Evolutionary conservation across 2,113 vertebrate genomes (phyloP).

Genomic region (Puffinus mauretanicus): DNA sequence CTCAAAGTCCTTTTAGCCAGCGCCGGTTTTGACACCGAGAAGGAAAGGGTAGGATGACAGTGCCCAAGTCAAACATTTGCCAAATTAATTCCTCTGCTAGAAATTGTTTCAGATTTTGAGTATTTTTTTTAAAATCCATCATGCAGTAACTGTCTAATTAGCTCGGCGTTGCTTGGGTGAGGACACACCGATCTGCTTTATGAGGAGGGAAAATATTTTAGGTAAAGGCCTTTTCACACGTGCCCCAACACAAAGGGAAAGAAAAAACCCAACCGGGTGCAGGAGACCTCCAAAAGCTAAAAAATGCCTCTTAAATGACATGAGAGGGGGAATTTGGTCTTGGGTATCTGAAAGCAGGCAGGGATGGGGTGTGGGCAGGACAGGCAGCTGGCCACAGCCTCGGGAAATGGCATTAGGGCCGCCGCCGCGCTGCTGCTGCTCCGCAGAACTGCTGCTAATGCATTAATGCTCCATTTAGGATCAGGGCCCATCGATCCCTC

Average conservation of each 20-base stretch:
- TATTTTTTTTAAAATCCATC: neutral
- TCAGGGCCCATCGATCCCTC: neutral
- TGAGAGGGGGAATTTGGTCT: neutral
- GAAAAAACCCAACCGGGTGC: fast-evolving
- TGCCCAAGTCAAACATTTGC: conserved; percentile 52
- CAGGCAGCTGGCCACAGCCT: neutral
- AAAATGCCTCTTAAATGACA: neutral
- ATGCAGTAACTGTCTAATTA: conserved; percentile 53
- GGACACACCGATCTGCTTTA: conserved; percentile 51
- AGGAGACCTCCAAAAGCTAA: neutral
- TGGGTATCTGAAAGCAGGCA: too few relatives aligned
- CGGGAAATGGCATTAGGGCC: neutral
- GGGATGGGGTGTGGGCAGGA: neutral
- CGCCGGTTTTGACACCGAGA: neutral
- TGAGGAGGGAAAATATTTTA: neutral
- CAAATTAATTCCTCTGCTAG: conserved; percentile 59
- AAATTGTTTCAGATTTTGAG: conserved; percentile 42
- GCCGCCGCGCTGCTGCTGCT: neutral
- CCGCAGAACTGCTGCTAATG: neutral
- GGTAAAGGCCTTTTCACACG: neutral
- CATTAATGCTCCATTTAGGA: conserved; percentile 18
- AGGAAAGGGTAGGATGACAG: neutral
- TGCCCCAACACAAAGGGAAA: neutral
- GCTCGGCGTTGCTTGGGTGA: neutral
- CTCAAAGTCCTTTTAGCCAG: conserved; percentile 38